Percentiles rank a stretch among this genome's conserved stretches.
These are phyloP conservation scores for Romanogobio albipinnatus DNA, from an alignment of 2,113 vertebrate genomes.

Conservation along the genomic window DNA sequence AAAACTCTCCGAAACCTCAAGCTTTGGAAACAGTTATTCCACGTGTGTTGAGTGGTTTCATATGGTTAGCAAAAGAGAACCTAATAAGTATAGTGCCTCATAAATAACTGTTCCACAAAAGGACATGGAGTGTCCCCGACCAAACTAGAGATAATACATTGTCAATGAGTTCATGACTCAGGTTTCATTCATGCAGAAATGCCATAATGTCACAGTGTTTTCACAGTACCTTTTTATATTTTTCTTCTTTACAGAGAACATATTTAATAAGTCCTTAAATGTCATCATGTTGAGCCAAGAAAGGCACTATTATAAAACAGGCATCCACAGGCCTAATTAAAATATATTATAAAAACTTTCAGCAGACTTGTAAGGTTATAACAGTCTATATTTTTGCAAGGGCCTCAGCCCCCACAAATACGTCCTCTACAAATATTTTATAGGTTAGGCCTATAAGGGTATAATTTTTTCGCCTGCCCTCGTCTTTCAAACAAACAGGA, in stretches of 20 bases:
- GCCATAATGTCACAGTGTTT: background rate
- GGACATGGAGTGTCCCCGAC: background rate
- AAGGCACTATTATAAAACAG: background rate
- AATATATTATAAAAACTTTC: background rate
- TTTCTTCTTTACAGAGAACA: background rate
- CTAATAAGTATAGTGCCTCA: constrained; percentile 17
- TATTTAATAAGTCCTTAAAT: background rate
- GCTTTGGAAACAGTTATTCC: constrained; percentile 6
- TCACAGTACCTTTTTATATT: background rate
- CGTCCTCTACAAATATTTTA: background rate
- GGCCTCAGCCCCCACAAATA: background rate
- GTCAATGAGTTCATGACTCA: background rate
- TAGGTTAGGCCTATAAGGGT: background rate
- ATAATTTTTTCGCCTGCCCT: background rate
- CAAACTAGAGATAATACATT: constrained; percentile 6
- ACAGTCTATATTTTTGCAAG: background rate
- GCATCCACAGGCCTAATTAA: background rate
- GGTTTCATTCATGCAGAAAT: background rate
- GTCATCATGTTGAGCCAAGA: background rate
- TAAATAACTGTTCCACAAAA: constrained; percentile 48
- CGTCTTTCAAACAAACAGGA: background rate
- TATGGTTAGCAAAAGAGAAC: constrained; percentile 6
- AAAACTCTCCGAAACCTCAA: background rate
- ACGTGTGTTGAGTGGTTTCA: background rate
- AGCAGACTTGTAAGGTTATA: background rate